Evolutionary conservation across 1,140 invertebrate species (phyloP).

Genomic region (Propsilocerus akamusi): DNA sequence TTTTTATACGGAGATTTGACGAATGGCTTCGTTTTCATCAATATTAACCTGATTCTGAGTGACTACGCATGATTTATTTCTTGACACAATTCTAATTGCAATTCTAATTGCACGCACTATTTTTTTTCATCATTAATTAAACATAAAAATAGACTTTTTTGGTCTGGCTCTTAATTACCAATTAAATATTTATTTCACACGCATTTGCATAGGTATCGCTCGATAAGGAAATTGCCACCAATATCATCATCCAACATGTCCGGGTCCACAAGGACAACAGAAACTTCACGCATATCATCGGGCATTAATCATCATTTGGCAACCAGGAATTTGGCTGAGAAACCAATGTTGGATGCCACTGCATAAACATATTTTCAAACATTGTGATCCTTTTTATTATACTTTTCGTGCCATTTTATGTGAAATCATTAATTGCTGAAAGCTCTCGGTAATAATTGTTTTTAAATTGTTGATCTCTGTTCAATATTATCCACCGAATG

Average conservation of each 20-base stretch:
- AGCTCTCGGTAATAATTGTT: too few relatives aligned
- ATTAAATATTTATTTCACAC: neutral
- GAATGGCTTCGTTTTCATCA: too few relatives aligned
- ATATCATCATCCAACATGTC: neutral
- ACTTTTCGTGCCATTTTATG: too few relatives aligned
- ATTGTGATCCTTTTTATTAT: too few relatives aligned
- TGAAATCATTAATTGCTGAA: too few relatives aligned
- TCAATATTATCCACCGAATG: too few relatives aligned
- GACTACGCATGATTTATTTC: neutral
- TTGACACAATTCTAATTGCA: neutral
- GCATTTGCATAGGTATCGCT: neutral
- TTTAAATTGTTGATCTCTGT: too few relatives aligned
- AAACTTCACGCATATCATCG: neutral
- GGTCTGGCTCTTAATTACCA: neutral
- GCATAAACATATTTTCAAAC: too few relatives aligned
- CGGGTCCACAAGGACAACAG: neutral
- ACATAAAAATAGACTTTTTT: neutral
- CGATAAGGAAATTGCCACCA: conserved; percentile 6
- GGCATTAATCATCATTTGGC: neutral
- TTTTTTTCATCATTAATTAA: neutral
- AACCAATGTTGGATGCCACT: neutral
- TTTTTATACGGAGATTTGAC: too few relatives aligned
- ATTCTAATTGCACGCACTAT: neutral
- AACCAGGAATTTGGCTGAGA: neutral
- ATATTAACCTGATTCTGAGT: neutral